A percentile compares a stretch with the other conserved stretches of the same genome.
phyloP scores from a whole-genome alignment of 1,140 invertebrate genomes.

The Trichoplusia ni region DNA sequence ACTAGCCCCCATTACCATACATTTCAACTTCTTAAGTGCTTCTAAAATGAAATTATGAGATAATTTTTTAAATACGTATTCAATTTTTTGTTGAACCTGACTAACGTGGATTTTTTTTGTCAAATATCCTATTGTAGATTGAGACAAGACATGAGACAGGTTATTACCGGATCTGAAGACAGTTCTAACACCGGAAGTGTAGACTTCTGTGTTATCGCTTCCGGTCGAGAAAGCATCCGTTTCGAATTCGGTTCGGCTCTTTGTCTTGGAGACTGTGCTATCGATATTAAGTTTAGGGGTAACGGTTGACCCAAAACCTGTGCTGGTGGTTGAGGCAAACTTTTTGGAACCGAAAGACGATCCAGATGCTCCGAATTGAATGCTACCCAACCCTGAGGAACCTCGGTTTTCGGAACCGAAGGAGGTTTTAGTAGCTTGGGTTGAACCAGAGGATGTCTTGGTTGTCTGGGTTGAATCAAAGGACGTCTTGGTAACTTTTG shows the following conservation, averaged over 20 bases:
- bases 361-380: slow-evolving; percentile 25
- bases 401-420: slow-evolving; percentile 10
- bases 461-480: too few relatives aligned
- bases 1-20: too few relatives aligned
- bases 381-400: neutral
- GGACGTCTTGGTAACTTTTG: too few relatives aligned
- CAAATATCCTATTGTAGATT: too few relatives aligned
- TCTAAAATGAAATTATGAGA: too few relatives aligned
- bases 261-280: slow-evolving; percentile 45
- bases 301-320: slow-evolving; percentile 46
- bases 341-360: slow-evolving; percentile 8
- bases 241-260: slow-evolving; percentile 61
- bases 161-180: slow-evolving; percentile 73
- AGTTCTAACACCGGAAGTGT: slow-evolving; percentile 55
- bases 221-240: slow-evolving; percentile 65
- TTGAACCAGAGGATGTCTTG: too few relatives aligned
- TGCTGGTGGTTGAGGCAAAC: slow-evolving; percentile 17
- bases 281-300: slow-evolving; percentile 40
- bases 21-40: too few relatives aligned
- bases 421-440: too few relatives aligned
- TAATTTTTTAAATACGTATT: too few relatives aligned
- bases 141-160: too few relatives aligned
- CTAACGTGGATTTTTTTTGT: too few relatives aligned
- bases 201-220: slow-evolving; percentile 52
- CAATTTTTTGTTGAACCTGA: too few relatives aligned